Percentiles rank a stretch among this genome's conserved stretches.
Conservation (phyloP, 2,113 vertebrate species). For the Stigmatopora argus region DNA sequence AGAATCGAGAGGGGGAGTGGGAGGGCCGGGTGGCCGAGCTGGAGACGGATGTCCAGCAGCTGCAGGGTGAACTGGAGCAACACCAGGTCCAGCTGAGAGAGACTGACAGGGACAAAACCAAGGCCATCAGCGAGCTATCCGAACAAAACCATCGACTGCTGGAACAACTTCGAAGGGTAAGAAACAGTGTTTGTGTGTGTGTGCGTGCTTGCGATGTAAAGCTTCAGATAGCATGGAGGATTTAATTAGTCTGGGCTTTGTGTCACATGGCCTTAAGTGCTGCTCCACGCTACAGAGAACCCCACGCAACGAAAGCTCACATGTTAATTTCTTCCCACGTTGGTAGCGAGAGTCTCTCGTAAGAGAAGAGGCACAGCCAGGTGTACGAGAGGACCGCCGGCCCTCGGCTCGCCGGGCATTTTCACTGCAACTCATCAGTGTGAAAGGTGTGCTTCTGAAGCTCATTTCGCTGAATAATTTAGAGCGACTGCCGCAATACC, state of each 20-base stretch:
- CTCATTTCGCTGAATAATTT: conserved; percentile 44
- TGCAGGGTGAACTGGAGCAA: conserved; percentile 88
- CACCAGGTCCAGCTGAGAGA: conserved; percentile 89
- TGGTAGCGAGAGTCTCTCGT: conserved; percentile 19
- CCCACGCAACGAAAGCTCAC: not conserved
- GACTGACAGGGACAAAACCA: conserved; percentile 83
- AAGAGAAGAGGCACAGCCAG: conserved; percentile 27
- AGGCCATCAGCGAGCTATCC: conserved; percentile 85
- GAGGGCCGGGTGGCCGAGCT: conserved; percentile 92
- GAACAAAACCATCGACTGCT: conserved; percentile 96
- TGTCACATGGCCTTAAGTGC: conserved; percentile 32
- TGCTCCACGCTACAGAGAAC: conserved; percentile 7
- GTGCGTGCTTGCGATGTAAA: conserved; percentile 9
- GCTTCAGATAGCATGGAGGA: conserved; percentile 19
- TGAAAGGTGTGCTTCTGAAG: conserved; percentile 33
- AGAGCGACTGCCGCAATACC: conserved; percentile 42
- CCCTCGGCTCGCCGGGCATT: conserved; percentile 5
- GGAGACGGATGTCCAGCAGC: conserved; percentile 90
- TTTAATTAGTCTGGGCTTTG: conserved; percentile 37
- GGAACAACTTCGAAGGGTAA: conserved; percentile 95
- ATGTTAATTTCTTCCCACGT: conserved; percentile 1
- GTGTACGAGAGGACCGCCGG: conserved; percentile 3
- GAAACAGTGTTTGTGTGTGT: conserved; percentile 33
- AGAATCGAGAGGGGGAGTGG: conserved; percentile 94
- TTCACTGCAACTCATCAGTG: conserved; percentile 47